Percentiles rank a stretch among this genome's conserved stretches.
Conservation (phyloP, 1,140 invertebrate species). For the Drosophila kurseongensis region DNA sequence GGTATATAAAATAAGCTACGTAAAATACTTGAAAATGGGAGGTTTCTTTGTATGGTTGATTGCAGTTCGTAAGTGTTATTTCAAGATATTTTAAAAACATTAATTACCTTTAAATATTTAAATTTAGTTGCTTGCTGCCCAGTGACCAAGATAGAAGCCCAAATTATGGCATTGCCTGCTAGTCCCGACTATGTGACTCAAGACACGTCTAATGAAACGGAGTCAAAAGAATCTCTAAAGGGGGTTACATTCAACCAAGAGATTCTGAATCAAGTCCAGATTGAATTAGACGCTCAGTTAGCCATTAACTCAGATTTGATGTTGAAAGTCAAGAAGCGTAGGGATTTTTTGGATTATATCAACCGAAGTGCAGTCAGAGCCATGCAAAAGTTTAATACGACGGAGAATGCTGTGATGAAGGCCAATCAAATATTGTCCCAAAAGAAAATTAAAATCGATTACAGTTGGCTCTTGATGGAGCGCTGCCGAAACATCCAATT, state of each 20-base stretch:
- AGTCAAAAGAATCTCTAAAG: background rate
- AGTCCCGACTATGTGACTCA: background rate
- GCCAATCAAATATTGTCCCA: background rate
- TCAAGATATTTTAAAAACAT: background rate
- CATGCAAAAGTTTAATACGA: background rate
- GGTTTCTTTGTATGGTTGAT: background rate
- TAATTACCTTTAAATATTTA: background rate
- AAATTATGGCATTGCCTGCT: background rate
- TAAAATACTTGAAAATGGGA: background rate
- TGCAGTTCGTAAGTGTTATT: background rate
- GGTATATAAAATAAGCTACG: too few species aligned
- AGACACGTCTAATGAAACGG: background rate
- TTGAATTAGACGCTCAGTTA: background rate
- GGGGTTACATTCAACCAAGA: background rate
- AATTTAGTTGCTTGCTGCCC: slow-evolving; percentile 2
- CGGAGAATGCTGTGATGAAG: background rate
- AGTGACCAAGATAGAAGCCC: background rate
- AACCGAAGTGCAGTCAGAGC: background rate
- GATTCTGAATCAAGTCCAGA: background rate
- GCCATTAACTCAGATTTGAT: background rate
- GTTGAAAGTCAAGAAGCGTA: background rate
- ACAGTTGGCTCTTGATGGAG: background rate
- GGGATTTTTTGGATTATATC: background rate
- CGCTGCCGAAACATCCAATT: background rate
- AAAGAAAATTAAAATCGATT: background rate